A percentile compares a stretch with the other conserved stretches of the same genome.
phyloP scores from a whole-genome alignment of 2,797 vertebrate genomes.

The Steatocranus sp. region DNA sequence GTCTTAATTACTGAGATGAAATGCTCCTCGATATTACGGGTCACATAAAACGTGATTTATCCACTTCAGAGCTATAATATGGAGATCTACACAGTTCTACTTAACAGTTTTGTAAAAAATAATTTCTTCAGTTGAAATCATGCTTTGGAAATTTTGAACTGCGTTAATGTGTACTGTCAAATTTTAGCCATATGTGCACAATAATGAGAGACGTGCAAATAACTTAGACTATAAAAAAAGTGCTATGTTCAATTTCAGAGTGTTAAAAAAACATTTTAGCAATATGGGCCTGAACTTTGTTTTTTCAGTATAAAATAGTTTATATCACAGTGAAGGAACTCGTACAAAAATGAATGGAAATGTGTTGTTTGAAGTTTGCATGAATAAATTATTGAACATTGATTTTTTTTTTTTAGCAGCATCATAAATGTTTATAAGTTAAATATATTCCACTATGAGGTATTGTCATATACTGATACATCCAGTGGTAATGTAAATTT shows the following conservation, averaged over 20 bases:
- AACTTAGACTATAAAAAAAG: background rate
- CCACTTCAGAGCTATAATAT: background rate
- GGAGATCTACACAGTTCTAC: background rate
- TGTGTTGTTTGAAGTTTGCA: background rate
- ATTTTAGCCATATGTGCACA: background rate
- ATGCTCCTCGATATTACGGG: fast-evolving
- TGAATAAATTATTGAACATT: background rate
- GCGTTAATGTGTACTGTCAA: fast-evolving
- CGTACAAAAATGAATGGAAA: background rate
- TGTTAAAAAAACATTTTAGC: background rate
- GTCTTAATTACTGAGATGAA: background rate
- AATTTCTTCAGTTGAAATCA: background rate
- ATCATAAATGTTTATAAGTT: background rate
- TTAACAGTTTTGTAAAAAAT: background rate
- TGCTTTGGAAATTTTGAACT: background rate
- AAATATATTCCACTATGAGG: background rate
- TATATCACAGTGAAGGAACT: background rate
- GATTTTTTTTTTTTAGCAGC: background rate
- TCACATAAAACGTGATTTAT: background rate
- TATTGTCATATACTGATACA: background rate
- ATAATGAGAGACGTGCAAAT: background rate
- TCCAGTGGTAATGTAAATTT: background rate
- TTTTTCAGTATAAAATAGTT: background rate
- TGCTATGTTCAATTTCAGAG: background rate
- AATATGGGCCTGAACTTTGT: background rate